Conservation (phyloP, 2,797 vertebrate species). For the Callimico goeldii region DNA sequence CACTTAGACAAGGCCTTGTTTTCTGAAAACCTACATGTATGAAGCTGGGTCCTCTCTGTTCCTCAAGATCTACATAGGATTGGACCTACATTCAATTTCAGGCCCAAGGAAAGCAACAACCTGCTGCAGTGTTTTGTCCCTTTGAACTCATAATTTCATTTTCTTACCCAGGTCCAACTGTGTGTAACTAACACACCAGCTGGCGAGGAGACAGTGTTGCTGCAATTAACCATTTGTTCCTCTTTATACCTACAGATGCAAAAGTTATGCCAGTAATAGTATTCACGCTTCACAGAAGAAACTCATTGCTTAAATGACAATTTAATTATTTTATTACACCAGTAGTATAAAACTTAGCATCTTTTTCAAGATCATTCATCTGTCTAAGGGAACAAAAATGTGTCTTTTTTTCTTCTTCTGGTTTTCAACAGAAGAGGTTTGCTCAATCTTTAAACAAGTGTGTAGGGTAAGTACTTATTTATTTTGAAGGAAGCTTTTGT, state of each 20-base stretch:
- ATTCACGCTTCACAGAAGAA: background rate
- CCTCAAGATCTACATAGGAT: background rate
- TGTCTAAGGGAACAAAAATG: background rate
- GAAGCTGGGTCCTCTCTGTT: background rate
- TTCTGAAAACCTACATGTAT: background rate
- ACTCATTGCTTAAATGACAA: background rate
- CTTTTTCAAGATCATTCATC: background rate
- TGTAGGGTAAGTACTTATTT: background rate
- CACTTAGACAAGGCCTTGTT: background rate
- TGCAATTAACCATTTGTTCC: background rate
- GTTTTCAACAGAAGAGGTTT: background rate
- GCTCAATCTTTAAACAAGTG: background rate
- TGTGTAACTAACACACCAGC: background rate
- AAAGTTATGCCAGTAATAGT: background rate
- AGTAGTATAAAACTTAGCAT: background rate
- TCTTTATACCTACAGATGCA: background rate
- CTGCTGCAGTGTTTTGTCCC: background rate
- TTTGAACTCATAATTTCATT: constrained; percentile 4
- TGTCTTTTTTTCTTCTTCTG: background rate
- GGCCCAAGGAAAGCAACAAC: background rate
- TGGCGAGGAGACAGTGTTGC: background rate
- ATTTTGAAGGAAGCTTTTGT: background rate
- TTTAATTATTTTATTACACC: background rate
- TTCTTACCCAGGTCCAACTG: background rate
- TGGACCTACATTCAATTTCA: constrained; percentile 5